Conservation (phyloP, 1,140 invertebrate species). For the Saccostrea echinata region DNA sequence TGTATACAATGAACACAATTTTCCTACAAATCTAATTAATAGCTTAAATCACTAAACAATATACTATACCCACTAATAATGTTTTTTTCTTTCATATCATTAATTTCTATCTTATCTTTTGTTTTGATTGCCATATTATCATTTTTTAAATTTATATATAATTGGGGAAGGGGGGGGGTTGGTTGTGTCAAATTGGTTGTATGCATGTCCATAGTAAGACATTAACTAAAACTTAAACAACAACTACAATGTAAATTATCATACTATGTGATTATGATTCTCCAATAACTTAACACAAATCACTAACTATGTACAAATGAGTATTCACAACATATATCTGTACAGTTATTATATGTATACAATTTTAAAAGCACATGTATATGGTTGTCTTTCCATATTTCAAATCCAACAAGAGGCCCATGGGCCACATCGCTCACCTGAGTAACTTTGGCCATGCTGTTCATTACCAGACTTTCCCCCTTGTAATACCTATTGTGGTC, state of each 20-base stretch:
- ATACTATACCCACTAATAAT: no score
- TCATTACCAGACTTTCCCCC: no score
- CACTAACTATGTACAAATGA: constrained; percentile 30
- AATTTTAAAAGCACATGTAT: not conserved
- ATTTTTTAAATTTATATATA: not conserved
- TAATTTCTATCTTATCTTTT: not conserved
- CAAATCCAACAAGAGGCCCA: no score
- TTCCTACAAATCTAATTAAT: not conserved
- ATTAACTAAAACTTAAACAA: not conserved
- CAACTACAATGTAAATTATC: constrained; percentile 25
- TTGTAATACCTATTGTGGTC: no score
- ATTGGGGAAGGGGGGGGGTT: no score
- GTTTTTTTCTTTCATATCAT: not conserved
- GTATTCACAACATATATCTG: constrained; percentile 37
- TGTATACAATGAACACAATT: not conserved
- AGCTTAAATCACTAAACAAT: not conserved
- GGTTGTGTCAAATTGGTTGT: no score
- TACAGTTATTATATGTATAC: constrained; percentile 11
- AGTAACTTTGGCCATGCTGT: no score
- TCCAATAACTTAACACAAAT: constrained; percentile 22
- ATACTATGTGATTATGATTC: not conserved
- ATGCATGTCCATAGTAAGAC: not conserved
- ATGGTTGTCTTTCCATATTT: not conserved
- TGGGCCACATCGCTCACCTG: no score
- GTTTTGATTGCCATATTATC: not conserved